Evolutionary conservation across 92 coral and sea anemone species (phyloP).

Genomic region (Porites lobata): DNA sequence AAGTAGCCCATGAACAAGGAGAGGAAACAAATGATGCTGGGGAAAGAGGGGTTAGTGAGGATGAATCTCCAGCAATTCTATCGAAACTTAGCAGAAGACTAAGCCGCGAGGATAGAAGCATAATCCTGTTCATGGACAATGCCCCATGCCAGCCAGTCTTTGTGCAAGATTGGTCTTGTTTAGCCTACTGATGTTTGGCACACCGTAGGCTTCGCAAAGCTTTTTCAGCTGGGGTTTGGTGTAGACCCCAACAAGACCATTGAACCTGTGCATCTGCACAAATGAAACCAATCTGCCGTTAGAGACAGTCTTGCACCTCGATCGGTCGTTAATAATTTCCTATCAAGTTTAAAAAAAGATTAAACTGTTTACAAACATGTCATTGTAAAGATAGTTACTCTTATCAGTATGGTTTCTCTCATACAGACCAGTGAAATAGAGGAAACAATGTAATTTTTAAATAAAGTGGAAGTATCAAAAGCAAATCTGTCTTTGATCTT

Average conservation of each 20-base stretch:
- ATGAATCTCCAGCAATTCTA: not conserved
- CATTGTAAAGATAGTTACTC: too few species aligned
- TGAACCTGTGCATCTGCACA: constrained; percentile 25
- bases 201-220: constrained; percentile 60
- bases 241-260: constrained; percentile 46
- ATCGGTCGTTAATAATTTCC: too few species aligned
- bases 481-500: too few species aligned
- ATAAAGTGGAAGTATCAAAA: too few species aligned
- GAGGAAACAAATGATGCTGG: constrained; percentile 29
- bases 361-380: too few species aligned
- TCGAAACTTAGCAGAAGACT: too few species aligned
- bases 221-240: constrained; percentile 36
- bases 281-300: constrained; percentile 46
- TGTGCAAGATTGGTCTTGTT: constrained; percentile 31
- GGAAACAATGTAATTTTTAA: too few species aligned
- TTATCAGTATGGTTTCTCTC: too few species aligned
- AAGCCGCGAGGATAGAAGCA: too few species aligned
- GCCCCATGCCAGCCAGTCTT: constrained; percentile 11
- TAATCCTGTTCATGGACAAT: too few species aligned
- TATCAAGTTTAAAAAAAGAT: too few species aligned
- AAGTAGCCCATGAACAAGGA: constrained; percentile 13
- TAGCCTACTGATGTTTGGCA: not conserved
- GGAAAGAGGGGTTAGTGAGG: constrained; percentile 26
- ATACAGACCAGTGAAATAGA: too few species aligned
- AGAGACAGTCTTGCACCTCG: not conserved